These are phyloP conservation scores for Holcopasites calliopsidis DNA, from an alignment of 1,140 invertebrate genomes.

Conservation along the genomic window DNA sequence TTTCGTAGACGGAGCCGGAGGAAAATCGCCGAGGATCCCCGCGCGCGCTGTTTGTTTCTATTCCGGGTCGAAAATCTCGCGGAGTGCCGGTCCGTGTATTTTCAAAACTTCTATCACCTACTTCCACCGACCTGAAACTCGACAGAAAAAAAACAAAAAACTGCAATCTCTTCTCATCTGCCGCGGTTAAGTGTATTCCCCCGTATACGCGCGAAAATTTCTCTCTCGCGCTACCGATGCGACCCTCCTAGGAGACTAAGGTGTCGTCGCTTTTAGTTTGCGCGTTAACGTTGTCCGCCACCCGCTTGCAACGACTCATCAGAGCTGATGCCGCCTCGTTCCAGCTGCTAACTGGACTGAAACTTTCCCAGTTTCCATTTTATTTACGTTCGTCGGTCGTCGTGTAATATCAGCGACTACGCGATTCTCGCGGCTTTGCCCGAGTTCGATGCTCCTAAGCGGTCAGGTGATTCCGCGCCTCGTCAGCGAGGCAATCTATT, in stretches of 20 bases:
- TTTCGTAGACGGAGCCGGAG: constrained; percentile 9
- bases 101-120: background rate
- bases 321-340: background rate
- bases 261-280: background rate
- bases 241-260: too few relatives aligned
- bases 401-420: background rate
- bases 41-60: constrained; percentile 6
- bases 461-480: too few relatives aligned
- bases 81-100: background rate
- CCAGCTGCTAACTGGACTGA: background rate
- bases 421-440: background rate
- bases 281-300: background rate
- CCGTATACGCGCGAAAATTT: background rate
- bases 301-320: background rate
- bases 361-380: background rate
- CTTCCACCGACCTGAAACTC: too few relatives aligned
- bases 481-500: background rate
- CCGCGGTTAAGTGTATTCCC: background rate
- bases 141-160: too few relatives aligned
- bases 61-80: background rate
- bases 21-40: background rate
- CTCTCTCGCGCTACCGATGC: background rate
- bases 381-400: background rate
- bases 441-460: background rate
- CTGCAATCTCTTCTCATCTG: constrained; percentile 10